Conservation (phyloP, 2,113 vertebrate species). For the Delphinapterus leucas region DNA sequence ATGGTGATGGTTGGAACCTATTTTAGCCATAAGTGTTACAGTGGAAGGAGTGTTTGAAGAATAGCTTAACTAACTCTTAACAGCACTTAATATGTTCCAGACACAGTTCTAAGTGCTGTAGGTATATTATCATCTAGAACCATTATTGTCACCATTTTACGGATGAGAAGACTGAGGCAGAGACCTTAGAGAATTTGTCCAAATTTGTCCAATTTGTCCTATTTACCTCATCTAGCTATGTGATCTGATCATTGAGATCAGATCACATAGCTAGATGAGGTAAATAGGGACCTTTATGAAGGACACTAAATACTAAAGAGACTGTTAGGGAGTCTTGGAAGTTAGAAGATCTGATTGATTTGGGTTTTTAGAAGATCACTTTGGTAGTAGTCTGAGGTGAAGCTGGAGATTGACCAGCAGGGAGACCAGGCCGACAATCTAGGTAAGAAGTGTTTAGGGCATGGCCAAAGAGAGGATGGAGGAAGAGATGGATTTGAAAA, state of each 20-base stretch:
- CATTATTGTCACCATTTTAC: not conserved
- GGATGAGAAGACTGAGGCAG: conserved; percentile 19
- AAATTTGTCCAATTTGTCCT: not conserved
- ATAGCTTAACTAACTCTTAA: not conserved
- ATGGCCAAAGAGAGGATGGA: not conserved
- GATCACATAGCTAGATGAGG: not conserved
- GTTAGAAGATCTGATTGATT: not conserved
- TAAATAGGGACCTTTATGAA: not conserved
- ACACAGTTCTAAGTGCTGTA: not conserved
- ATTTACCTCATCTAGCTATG: no score
- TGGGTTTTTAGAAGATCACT: not conserved
- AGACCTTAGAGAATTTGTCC: not conserved
- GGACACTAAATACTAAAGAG: not conserved
- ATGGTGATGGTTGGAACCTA: not conserved
- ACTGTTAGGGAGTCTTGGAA: not conserved
- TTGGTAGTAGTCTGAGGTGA: not conserved
- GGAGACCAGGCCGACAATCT: not conserved
- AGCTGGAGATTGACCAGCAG: not conserved
- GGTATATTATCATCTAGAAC: not conserved
- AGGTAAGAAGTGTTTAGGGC: not conserved
- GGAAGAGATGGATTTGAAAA: not conserved
- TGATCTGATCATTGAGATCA: no score
- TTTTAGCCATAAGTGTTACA: not conserved
- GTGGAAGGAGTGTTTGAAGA: not conserved
- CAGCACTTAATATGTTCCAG: not conserved